Evolutionary conservation across 2,113 vertebrate species (phyloP).

Genomic region (Microcebus murinus): DNA sequence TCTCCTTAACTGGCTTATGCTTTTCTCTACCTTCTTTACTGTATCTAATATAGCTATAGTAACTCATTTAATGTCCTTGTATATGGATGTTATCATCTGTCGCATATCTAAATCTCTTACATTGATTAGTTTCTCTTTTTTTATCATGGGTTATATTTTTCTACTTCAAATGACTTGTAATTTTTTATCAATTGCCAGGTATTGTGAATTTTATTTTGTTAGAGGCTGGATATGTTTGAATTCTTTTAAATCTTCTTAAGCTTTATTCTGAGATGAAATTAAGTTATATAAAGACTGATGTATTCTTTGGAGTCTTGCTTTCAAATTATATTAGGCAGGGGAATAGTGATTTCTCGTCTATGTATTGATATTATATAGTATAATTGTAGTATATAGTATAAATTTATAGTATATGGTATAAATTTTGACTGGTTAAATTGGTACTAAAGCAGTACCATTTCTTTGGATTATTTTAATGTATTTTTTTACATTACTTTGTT

Average conservation of each 20-base stretch:
- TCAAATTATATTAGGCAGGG: not conserved
- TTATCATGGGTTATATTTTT: not conserved
- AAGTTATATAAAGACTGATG: not conserved
- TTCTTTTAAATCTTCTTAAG: not conserved
- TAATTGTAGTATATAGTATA: too few relatives aligned
- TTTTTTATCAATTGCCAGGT: not conserved
- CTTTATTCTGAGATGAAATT: not conserved
- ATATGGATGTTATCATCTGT: not conserved
- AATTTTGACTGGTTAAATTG: not conserved
- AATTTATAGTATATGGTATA: too few relatives aligned
- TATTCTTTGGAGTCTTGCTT: not conserved
- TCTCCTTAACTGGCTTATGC: not conserved
- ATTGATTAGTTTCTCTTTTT: not conserved
- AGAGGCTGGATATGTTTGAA: not conserved
- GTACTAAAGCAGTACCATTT: not conserved
- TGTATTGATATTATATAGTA: too few relatives aligned
- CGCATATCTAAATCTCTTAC: not conserved
- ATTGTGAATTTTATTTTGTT: not conserved
- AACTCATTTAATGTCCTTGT: not conserved
- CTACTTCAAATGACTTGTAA: not conserved
- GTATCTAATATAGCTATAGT: not conserved
- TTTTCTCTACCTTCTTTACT: not conserved
- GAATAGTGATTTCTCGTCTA: not conserved
- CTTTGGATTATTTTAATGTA: not conserved
- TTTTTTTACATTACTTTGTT: not conserved